These are phyloP conservation scores for Ibycter americanus DNA, from an alignment of 2,797 vertebrate species.

Conservation along the genomic window DNA sequence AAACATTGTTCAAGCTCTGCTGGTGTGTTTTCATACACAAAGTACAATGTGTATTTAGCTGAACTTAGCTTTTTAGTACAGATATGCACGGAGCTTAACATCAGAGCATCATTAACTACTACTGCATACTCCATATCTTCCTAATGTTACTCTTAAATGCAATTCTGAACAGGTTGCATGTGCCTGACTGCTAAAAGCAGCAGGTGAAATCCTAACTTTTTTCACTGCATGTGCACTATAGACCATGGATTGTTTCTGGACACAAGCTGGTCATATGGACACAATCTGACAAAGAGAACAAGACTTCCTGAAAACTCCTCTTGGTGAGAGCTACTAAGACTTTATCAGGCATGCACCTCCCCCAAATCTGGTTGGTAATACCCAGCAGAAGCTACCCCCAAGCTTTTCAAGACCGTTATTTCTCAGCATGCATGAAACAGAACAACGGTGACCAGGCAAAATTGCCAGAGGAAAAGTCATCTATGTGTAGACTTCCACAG, in stretches of 20 bases:
- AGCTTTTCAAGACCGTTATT: not conserved
- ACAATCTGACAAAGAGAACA: not conserved
- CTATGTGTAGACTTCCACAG: not conserved
- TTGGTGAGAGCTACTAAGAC: not conserved
- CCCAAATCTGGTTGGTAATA: not conserved
- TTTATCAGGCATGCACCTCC: not conserved
- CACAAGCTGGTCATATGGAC: not conserved
- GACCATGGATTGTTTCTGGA: not conserved
- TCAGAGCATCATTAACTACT: slow-evolving; percentile 5
- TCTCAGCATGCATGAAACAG: not conserved
- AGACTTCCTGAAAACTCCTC: not conserved
- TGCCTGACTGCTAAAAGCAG: not conserved
- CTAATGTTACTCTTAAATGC: not conserved
- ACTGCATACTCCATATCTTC: not conserved
- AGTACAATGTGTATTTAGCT: slow-evolving; percentile 45
- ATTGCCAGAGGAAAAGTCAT: not conserved
- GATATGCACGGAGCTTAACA: not conserved
- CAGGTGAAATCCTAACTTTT: not conserved
- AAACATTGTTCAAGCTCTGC: slow-evolving; percentile 40
- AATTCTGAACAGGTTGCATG: not conserved
- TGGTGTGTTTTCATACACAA: slow-evolving; percentile 53
- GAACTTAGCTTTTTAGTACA: slow-evolving; percentile 39
- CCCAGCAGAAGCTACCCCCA: not conserved
- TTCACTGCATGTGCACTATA: not conserved
- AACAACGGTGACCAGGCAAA: not conserved